These are phyloP conservation scores for Panzeria rudis DNA, from an alignment of 2,888 invertebrate species.

Conservation along the genomic window DNA sequence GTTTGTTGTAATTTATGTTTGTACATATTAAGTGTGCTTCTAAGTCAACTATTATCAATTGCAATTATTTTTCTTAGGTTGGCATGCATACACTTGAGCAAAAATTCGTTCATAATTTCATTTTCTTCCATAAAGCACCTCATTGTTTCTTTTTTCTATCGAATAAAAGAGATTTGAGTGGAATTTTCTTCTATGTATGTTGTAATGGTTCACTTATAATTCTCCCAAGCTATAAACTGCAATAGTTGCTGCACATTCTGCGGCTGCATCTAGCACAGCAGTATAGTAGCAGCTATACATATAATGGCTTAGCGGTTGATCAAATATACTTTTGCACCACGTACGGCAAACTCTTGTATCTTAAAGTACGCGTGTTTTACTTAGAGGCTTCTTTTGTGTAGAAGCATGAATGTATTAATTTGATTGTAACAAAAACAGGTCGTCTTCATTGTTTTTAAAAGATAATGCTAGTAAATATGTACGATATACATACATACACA, in stretches of 20 bases:
- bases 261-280: conserved; percentile 4
- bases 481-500: no score
- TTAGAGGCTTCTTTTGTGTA: conserved; percentile 40
- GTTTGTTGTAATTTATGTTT: no score
- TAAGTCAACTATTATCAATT: conserved; percentile 1
- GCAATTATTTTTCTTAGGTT: conserved; percentile 18
- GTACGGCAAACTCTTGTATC: conserved; percentile 37
- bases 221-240: conserved; percentile 19
- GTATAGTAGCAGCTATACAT: conserved; percentile 23
- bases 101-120: conserved; percentile 14
- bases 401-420: conserved; percentile 12
- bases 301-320: conserved; percentile 62
- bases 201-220: conserved; percentile 50
- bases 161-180: conserved; percentile 61
- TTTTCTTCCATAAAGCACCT: conserved; percentile 7
- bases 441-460: conserved; percentile 44
- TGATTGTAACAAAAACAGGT: conserved; percentile 36
- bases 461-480: not conserved
- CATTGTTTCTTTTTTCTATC: conserved; percentile 43
- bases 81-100: conserved; percentile 43
- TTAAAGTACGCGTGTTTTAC: conserved; percentile 41
- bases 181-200: conserved; percentile 59
- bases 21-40: not conserved
- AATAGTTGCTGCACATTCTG: conserved; percentile 18
- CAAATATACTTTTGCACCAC: conserved; percentile 46